Conservation (phyloP, 2,113 vertebrate species). For the Gavialis gangeticus region DNA sequence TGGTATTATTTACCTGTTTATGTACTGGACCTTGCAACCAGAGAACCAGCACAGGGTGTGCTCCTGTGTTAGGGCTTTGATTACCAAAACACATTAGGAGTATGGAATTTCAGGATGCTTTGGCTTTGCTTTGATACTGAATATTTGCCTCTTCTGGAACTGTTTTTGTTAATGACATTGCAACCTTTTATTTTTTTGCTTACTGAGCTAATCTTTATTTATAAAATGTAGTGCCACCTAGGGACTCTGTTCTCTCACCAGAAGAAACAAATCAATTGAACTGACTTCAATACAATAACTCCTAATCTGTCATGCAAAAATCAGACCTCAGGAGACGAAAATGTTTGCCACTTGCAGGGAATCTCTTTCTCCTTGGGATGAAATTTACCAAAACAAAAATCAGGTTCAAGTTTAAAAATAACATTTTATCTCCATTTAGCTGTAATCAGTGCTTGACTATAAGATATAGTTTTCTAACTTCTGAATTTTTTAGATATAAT, state of each 20-base stretch:
- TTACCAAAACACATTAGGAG: not conserved
- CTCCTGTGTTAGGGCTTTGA: not conserved
- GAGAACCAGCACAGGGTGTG: not conserved
- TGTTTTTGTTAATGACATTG: not conserved
- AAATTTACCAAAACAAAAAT: not conserved
- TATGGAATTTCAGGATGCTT: not conserved
- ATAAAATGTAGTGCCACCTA: not conserved
- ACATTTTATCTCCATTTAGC: not conserved
- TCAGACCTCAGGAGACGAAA: not conserved
- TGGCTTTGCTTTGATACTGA: not conserved
- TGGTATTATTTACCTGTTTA: not conserved
- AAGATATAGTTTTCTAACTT: not conserved
- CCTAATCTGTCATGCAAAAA: not conserved
- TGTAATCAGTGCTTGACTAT: accelerated
- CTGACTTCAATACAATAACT: not conserved
- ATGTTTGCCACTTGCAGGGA: not conserved
- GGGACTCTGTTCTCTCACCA: not conserved
- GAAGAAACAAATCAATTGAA: not conserved
- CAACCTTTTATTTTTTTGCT: not conserved
- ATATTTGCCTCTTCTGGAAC: not conserved
- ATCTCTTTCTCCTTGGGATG: not conserved
- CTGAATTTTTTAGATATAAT: not conserved
- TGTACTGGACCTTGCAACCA: accelerated
- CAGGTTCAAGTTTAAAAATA: not conserved
- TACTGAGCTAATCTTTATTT: not conserved